Evolutionary conservation across 2,113 vertebrate species (phyloP).

Genomic region (Rafetus swinhoei): DNA sequence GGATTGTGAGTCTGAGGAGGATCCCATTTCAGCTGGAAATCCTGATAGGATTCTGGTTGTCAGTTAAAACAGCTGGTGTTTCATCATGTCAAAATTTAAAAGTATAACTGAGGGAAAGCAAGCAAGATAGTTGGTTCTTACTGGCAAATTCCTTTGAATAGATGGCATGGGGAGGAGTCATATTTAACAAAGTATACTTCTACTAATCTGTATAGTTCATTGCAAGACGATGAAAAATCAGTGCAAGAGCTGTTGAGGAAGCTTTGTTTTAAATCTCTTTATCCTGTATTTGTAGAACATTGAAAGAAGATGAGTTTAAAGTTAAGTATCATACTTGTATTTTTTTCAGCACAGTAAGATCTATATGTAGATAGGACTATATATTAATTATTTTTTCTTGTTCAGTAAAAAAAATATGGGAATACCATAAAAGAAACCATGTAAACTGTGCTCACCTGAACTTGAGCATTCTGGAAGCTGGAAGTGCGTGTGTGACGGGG

Average conservation of each 20-base stretch:
- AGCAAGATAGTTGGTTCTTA: background rate
- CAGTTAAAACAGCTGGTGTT: background rate
- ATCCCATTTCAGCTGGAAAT: background rate
- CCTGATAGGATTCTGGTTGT: background rate
- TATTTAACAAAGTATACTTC: background rate
- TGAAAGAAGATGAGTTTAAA: background rate
- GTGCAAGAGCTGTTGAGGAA: background rate
- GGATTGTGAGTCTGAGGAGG: background rate
- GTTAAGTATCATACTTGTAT: fast-evolving
- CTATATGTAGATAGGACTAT: background rate
- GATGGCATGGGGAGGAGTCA: background rate
- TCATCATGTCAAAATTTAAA: conserved; percentile 33
- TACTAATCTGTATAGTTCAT: background rate
- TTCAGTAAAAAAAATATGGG: background rate
- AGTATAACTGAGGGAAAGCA: background rate
- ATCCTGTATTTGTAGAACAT: background rate
- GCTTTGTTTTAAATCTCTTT: background rate
- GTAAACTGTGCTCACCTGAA: background rate
- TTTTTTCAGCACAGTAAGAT: background rate
- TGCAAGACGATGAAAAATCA: conserved; percentile 12
- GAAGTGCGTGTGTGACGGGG: background rate
- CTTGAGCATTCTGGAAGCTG: background rate
- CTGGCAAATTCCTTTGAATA: background rate
- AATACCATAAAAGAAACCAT: background rate
- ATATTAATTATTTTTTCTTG: background rate